These are phyloP conservation scores for Leuciscus waleckii DNA, from an alignment of 2,797 vertebrate species.

Conservation along the genomic window DNA sequence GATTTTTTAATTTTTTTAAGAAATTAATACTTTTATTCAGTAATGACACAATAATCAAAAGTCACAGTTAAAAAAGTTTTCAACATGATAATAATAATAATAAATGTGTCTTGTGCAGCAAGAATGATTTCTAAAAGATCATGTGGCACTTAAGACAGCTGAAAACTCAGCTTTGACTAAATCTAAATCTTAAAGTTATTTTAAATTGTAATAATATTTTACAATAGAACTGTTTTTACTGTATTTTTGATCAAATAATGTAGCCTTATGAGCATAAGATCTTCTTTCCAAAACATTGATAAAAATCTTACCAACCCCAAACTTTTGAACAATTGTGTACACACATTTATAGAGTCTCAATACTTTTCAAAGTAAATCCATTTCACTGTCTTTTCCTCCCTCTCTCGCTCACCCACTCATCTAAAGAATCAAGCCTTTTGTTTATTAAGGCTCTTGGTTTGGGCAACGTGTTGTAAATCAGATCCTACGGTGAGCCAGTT, in stretches of 20 bases:
- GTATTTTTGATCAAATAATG: neutral
- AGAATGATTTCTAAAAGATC: neutral
- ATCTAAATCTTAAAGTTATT: neutral
- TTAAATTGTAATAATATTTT: neutral
- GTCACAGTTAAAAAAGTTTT: neutral
- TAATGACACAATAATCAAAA: neutral
- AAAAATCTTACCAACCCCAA: neutral
- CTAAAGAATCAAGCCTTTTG: conserved; percentile 47
- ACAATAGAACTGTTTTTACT: neutral
- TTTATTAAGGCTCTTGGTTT: conserved; percentile 31
- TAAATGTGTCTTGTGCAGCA: neutral
- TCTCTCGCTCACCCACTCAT: conserved; percentile 15
- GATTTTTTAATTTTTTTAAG: neutral
- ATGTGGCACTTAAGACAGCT: neutral
- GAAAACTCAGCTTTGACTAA: too few relatives aligned
- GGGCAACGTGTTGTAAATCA: conserved; percentile 53
- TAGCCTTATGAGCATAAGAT: neutral
- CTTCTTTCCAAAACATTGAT: neutral
- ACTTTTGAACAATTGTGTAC: neutral
- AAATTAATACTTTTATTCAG: neutral
- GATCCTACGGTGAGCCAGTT: conserved; percentile 38
- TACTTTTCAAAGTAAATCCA: neutral
- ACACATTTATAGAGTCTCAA: too few relatives aligned
- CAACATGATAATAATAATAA: neutral
- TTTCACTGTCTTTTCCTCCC: neutral